These are phyloP conservation scores for Lamprotornis superbus DNA, from an alignment of 2,113 vertebrate species.

Conservation along the genomic window DNA sequence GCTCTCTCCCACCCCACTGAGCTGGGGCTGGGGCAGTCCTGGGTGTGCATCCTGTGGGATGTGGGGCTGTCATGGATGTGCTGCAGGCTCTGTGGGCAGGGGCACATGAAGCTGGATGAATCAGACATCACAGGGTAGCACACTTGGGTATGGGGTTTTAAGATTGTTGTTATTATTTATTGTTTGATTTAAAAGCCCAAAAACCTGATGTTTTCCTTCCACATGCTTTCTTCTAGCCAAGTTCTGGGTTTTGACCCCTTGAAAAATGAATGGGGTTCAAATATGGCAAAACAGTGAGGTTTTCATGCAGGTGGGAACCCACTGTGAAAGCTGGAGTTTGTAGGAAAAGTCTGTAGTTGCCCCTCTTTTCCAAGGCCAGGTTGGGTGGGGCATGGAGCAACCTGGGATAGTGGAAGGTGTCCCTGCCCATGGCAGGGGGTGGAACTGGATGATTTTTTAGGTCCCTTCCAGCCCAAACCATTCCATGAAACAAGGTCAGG, in stretches of 20 bases:
- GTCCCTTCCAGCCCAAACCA: not conserved
- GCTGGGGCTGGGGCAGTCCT: not conserved
- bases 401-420: not conserved
- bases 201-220: not conserved
- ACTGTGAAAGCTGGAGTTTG: fast-evolving
- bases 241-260: not conserved
- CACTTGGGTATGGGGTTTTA: not conserved
- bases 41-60: not conserved
- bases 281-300: not conserved
- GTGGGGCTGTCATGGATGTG: not conserved
- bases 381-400: not conserved
- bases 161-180: not conserved
- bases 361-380: not conserved
- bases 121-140: not conserved
- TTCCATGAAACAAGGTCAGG: not conserved
- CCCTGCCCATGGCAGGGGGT: not conserved
- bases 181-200: not conserved
- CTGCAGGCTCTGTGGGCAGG: not conserved
- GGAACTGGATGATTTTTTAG: not conserved
- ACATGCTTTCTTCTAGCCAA: not conserved
- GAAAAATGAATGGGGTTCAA: not conserved
- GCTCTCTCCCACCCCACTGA: fast-evolving
- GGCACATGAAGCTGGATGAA: no score
- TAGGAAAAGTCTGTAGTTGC: not conserved
- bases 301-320: not conserved